Evolutionary conservation across 2,113 vertebrate genomes (phyloP), one percentile per base, ranked within the genome.

Genomic region (Hucho hucho): DNA sequence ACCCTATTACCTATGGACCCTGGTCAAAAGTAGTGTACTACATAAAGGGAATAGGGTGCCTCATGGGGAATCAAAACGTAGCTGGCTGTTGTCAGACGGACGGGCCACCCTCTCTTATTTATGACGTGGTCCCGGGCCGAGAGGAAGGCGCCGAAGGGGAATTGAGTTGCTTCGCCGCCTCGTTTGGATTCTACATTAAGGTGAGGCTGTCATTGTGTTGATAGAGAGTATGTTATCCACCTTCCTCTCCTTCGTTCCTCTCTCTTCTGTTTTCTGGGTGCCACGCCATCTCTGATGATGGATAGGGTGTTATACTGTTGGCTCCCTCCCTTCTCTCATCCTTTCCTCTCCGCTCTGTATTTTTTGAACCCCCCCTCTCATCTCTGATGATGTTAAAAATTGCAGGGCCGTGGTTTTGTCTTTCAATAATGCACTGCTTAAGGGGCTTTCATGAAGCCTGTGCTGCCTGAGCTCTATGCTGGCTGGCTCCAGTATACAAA

Each of bases 21-120:
- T 28, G 28, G 28, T 28, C 28, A 0, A 28, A 28, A 37, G 6
- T 83, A 84, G 76, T 70, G 65, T 70, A 74, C 69, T 66, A 72
- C n/a, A 79, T 73, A 83, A 84, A 78, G 64, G 83, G 75, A 77
- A 72, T 75, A 4, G 20, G 37, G 78, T 69, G 69, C 73, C 75
- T 72, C 13, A 3, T 49, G 11, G 2, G 47, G 47, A 16, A 4
- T 49, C 32, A 7, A 7, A 37, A 7, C 7, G 32, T 37, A 37
- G 32, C 29, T 6, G 0, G 29, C 47, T 14, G 47, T 25, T 64
- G 22, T 24, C 61, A 47, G 3, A 24, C 1, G 58, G 58, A 3
- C n/a, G 3, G 20, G 2, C n/a, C 66, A 6, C 9, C n/a, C 53
- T 71, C 66, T 68, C 66, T 46, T 69, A 24, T 24, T 69, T 47